A percentile compares a stretch with the other conserved stretches of the same genome.
Evolutionary conservation across 2,888 invertebrate genomes (phyloP).

Genomic region (Thalpophila matura): DNA sequence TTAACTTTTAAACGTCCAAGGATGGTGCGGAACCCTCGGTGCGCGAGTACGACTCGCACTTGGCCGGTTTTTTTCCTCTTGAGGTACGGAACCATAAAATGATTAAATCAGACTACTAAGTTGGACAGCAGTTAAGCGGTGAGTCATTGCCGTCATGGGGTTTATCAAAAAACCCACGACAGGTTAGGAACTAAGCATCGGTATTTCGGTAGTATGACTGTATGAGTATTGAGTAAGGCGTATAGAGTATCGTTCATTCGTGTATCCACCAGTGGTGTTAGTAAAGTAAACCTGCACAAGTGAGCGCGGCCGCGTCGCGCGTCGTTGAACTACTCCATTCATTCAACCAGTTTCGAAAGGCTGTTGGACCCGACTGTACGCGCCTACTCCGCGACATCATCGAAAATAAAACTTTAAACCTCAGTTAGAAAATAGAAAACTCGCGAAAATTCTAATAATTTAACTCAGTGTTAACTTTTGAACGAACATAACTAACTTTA

Average conservation of each 20-base stretch:
- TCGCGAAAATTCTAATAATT: not conserved
- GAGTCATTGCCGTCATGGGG: conserved; percentile 43
- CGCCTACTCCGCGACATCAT: conserved; percentile 4
- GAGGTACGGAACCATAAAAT: no score
- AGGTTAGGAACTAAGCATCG: conserved; percentile 2
- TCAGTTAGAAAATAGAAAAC: not conserved
- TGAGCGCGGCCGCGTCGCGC: conserved; percentile 9
- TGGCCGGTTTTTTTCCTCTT: no score
- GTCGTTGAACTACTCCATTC: conserved; percentile 17
- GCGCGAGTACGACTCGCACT: no score
- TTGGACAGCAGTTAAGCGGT: not conserved
- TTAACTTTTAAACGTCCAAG: no score
- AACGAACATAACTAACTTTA: not conserved
- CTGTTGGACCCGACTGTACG: conserved; percentile 16
- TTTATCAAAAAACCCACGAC: conserved; percentile 37
- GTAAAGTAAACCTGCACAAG: conserved; percentile 25
- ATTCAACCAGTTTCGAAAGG: conserved; percentile 51
- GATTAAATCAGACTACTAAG: no score
- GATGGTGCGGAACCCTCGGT: no score
- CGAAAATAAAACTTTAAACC: conserved; percentile 18
- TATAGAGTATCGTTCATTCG: conserved; percentile 17
- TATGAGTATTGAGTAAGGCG: no score
- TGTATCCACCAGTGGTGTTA: not conserved
- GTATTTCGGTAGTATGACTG: no score
- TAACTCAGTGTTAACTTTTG: conserved; percentile 13